Evolutionary conservation across 2,797 vertebrate species (phyloP).

Genomic region (Lutjanus argentimaculatus): DNA sequence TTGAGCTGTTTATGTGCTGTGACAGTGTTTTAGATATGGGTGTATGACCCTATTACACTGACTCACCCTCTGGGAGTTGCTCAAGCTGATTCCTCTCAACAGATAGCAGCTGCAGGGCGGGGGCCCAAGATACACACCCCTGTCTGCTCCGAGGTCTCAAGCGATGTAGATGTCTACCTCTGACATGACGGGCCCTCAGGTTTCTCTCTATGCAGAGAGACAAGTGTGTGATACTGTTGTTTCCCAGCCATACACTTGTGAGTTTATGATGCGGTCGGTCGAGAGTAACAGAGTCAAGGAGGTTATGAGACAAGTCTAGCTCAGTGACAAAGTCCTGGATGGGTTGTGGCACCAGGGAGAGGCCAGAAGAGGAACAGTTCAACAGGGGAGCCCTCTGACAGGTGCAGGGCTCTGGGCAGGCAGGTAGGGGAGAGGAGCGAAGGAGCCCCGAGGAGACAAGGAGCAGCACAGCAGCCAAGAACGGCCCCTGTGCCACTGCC

Average conservation of each 20-base stretch:
- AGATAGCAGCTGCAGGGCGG: constrained; percentile 86
- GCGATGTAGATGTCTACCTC: constrained; percentile 39
- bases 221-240: constrained; percentile 86
- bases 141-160: constrained; percentile 10
- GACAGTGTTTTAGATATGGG: constrained; percentile 17
- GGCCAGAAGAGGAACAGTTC: constrained; percentile 86
- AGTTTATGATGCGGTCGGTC: constrained; percentile 61
- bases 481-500: constrained; percentile 52
- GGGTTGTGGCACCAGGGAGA: constrained; percentile 67
- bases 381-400: constrained; percentile 73
- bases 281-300: constrained; percentile 72
- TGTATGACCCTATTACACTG: constrained; percentile 68
- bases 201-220: constrained; percentile 75
- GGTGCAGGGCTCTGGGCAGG: constrained; percentile 78
- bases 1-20: constrained; percentile 8
- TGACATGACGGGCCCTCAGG: constrained; percentile 37
- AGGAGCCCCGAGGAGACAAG: constrained; percentile 54
- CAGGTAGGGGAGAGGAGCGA: constrained; percentile 44
- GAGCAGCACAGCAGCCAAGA: constrained; percentile 69
- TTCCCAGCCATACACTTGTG: constrained; percentile 86
- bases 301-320: constrained; percentile 84
- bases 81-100: constrained; percentile 88
- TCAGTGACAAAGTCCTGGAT: constrained; percentile 60
- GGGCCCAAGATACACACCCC: constrained; percentile 79
- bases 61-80: constrained; percentile 88